Conservation (phyloP, 2,797 vertebrate genomes). For the Dermochelys coriacea region DNA sequence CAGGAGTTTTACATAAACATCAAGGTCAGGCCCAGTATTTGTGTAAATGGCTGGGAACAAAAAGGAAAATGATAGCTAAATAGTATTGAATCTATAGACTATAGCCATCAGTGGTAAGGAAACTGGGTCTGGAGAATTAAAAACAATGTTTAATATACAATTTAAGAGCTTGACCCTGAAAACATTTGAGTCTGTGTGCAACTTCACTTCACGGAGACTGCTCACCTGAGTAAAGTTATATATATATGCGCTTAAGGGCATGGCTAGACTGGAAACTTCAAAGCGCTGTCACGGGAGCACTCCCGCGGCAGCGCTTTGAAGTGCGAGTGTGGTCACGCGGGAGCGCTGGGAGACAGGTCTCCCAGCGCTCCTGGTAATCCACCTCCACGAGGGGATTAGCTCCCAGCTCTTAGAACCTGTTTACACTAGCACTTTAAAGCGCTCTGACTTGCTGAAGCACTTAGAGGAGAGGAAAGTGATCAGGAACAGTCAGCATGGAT, state of each 20-base stretch:
- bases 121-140: constrained; percentile 17
- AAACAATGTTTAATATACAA: background rate
- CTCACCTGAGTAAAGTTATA: constrained; percentile 23
- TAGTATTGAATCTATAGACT: background rate
- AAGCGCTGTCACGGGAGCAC: too few species aligned
- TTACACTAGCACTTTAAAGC: too few species aligned
- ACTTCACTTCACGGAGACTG: background rate
- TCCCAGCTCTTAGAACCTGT: too few species aligned
- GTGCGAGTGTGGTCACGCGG: too few species aligned
- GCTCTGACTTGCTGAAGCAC: too few species aligned
- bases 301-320: too few species aligned
- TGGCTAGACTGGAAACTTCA: too few species aligned
- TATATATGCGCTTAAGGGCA: background rate
- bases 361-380: too few species aligned
- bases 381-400: too few species aligned
- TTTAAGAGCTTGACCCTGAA: background rate
- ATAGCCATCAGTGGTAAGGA: background rate
- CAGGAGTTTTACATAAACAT: background rate
- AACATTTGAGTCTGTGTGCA: background rate
- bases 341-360: too few species aligned
- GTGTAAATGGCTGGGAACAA: background rate
- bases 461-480: too few species aligned
- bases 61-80: background rate
- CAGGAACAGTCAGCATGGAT: too few species aligned
- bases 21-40: background rate